Conservation (phyloP, 1,140 invertebrate genomes). For the Lepidurus arcticus region DNA sequence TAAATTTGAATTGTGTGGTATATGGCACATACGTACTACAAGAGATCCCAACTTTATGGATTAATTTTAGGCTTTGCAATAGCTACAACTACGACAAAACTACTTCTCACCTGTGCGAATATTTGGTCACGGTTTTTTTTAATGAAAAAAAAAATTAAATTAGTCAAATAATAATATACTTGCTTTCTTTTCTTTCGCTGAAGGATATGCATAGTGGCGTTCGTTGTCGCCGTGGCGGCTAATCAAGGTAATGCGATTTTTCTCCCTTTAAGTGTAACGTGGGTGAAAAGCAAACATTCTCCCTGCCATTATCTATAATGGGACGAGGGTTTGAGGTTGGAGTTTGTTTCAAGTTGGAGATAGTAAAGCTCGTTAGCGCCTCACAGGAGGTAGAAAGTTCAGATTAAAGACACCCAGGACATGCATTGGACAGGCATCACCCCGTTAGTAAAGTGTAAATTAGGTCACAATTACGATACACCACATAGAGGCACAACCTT, state of each 20-base stretch:
- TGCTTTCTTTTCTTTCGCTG: too few relatives aligned
- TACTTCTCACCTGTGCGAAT: not conserved
- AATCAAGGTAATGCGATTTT: too few relatives aligned
- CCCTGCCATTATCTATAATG: too few relatives aligned
- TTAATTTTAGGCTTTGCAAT: not conserved
- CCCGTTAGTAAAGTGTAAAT: not conserved
- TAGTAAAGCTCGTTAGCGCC: not conserved
- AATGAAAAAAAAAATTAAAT: not conserved
- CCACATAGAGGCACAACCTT: too few relatives aligned
- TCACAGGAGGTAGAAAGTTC: conserved; percentile 8
- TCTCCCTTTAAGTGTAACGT: too few relatives aligned
- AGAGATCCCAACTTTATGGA: conserved; percentile 11
- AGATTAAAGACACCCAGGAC: not conserved
- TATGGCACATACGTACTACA: not conserved
- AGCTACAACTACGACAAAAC: not conserved
- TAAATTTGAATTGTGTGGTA: not conserved
- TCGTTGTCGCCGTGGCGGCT: too few relatives aligned
- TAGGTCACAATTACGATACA: not conserved
- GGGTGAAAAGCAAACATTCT: too few relatives aligned
- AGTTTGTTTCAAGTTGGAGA: too few relatives aligned
- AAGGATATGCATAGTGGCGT: too few relatives aligned
- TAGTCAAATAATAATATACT: too few relatives aligned
- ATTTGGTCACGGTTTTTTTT: not conserved
- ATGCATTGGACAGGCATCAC: not conserved
- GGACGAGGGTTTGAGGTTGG: too few relatives aligned